Percentiles rank a stretch among this genome's conserved stretches.
phyloP scores from a whole-genome alignment of 53 echinoderm and acorn worm genomes.

The Antedon mediterranea region DNA sequence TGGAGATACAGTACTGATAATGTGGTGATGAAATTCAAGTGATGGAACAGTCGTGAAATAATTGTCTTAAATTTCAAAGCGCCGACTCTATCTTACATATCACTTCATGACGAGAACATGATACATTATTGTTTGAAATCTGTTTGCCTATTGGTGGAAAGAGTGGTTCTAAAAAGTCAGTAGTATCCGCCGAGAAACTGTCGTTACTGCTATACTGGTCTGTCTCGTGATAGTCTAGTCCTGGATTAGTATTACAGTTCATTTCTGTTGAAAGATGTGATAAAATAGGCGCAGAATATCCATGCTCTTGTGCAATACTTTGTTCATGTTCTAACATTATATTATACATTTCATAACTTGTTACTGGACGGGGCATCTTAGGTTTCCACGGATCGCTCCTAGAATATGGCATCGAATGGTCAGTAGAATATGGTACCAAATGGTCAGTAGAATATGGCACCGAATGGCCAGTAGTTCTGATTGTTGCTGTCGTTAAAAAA shows the following conservation, averaged over 20 bases:
- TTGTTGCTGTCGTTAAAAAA: neutral
- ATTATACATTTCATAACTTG: neutral
- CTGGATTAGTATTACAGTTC: neutral
- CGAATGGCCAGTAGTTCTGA: neutral
- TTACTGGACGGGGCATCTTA: neutral
- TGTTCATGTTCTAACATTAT: neutral
- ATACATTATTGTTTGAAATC: neutral
- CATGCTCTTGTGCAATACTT: neutral
- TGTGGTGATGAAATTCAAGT: too few relatives aligned
- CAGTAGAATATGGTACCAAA: too few relatives aligned
- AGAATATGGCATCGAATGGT: too few relatives aligned
- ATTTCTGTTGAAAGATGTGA: neutral
- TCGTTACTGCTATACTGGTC: neutral
- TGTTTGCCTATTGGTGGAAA: neutral
- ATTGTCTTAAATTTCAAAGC: neutral
- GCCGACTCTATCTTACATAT: neutral
- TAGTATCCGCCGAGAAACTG: neutral
- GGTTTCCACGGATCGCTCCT: neutral
- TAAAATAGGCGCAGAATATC: neutral
- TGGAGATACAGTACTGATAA: too few relatives aligned
- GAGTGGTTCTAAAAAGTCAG: neutral
- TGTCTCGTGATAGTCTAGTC: neutral
- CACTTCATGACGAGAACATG: neutral
- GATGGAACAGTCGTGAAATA: too few relatives aligned
- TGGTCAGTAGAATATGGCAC: too few relatives aligned